These are phyloP conservation scores for Drosophila buzzatii DNA, from an alignment of 2,888 invertebrate species.

Conservation along the genomic window DNA sequence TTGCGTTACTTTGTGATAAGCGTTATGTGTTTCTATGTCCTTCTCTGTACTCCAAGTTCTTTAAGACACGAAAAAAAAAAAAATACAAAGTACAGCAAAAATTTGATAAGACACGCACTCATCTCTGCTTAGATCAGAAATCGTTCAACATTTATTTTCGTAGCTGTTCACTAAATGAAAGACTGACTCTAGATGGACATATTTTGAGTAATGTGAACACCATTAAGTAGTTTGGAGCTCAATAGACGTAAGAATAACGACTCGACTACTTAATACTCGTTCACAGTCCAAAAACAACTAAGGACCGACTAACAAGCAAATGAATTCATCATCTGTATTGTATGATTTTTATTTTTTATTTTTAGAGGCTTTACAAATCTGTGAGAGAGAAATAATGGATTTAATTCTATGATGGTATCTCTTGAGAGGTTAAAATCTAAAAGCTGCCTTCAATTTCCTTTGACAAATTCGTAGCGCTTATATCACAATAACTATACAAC, in stretches of 20 bases:
- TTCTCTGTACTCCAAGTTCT: slow-evolving; percentile 13
- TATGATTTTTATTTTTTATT: too few species aligned
- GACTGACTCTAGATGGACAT: slow-evolving; percentile 19
- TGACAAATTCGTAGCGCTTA: not conserved
- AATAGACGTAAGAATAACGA: not conserved
- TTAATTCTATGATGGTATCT: too few species aligned
- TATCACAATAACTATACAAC: not conserved
- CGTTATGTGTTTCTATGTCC: slow-evolving; percentile 65
- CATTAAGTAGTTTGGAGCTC: not conserved
- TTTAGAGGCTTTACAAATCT: not conserved
- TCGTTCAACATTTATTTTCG: not conserved
- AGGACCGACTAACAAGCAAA: not conserved
- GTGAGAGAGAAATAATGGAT: not conserved
- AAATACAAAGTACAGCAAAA: slow-evolving; percentile 39
- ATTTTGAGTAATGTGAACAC: slow-evolving; percentile 11
- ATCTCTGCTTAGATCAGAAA: not conserved
- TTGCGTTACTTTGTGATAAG: slow-evolving; percentile 76
- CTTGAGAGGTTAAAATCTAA: too few species aligned
- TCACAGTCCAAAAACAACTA: not conserved
- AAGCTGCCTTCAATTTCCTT: too few species aligned
- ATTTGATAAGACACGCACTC: not conserved
- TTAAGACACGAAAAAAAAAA: not conserved
- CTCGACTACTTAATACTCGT: not conserved
- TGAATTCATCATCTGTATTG: not conserved
- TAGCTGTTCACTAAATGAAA: slow-evolving; percentile 12